Evolutionary conservation across 2,888 invertebrate species (phyloP), one percentile per base, ranked within the genome.

Genomic region (Craniophora ligustri): DNA sequence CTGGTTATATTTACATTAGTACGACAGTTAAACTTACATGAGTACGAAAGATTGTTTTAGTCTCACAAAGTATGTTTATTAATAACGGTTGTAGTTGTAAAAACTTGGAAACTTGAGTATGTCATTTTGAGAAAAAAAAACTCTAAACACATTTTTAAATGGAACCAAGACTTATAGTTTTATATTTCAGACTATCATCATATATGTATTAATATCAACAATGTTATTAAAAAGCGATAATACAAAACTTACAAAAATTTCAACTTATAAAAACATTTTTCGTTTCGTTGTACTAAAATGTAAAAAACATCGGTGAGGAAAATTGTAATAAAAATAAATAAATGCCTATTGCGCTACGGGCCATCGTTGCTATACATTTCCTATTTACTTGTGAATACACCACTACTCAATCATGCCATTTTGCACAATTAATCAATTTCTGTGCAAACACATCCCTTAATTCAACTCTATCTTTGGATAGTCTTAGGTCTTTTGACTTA

Each of bases 271-370:
- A 61, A 64, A 58, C 64, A 55, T 76, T 73, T n/a, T 62, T 67
- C 71, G 57, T 55, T 82, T 86, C 82, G 82, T 86, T 85, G 84
- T 76, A 72, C 71, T 71, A 57, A 56, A 57, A 59, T 18, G 65
- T 73, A 72, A 72, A 69, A 71, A 72, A 71, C n/a, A 61, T 55
- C 63, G 65, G 53, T 55, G 55, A 57, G 64, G 60, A 72, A 51
- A 48, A 59, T 57, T 53, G 49, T 60, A 57, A 56, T 58, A 45
- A 62, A 68, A 67, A 76, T n/a, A 76, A 77, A 79, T 86, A 88
- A 90, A 89, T 88, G 88, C 87, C 86, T 81, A 84, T 82, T 70
- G 57, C 48, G 65, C 79, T 79, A 85, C 75, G 76, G 80, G 75
- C 79, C 78, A 61, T 72, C 38, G 47, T n/a, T 28, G 13, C 55